Percentiles rank a stretch among this genome's conserved stretches.
These are phyloP conservation scores for Diplodus sargus DNA, from an alignment of 2,797 vertebrate genomes.

Conservation along the genomic window DNA sequence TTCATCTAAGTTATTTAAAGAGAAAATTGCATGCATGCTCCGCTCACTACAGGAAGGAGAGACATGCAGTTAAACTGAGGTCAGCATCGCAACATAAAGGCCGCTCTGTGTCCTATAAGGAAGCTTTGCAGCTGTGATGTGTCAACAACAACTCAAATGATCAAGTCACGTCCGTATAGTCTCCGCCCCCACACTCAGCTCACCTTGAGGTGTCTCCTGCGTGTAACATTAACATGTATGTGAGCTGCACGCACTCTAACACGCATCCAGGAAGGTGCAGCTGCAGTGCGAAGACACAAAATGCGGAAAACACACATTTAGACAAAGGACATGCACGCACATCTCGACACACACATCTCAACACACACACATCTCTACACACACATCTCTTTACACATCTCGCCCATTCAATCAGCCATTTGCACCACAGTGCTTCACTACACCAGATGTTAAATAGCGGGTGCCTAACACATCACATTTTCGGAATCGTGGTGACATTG, in stretches of 20 bases:
- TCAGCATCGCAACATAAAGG: background rate
- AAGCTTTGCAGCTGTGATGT: background rate
- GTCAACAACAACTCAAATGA: slow-evolving; percentile 37
- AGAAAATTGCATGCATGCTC: background rate
- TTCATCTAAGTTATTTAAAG: background rate
- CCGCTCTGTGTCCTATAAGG: background rate
- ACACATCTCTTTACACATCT: background rate
- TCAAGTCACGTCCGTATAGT: slow-evolving; percentile 24
- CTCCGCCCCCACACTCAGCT: slow-evolving; percentile 24
- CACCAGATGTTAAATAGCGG: slow-evolving; percentile 16
- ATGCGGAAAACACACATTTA: background rate
- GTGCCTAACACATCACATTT: slow-evolving; percentile 12
- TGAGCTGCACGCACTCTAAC: slow-evolving; percentile 5
- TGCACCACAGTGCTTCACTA: slow-evolving; percentile 1
- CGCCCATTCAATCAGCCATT: slow-evolving; percentile 25
- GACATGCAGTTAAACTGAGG: background rate
- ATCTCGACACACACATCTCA: background rate
- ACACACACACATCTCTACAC: background rate
- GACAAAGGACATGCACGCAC: background rate
- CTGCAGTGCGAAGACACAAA: background rate
- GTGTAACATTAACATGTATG: slow-evolving; percentile 12
- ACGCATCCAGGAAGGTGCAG: background rate
- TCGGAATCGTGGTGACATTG: slow-evolving; percentile 16
- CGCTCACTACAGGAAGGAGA: background rate
- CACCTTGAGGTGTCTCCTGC: slow-evolving; percentile 57